Conservation (phyloP, 2,113 vertebrate genomes). For the Cyprinodon variegatus region DNA sequence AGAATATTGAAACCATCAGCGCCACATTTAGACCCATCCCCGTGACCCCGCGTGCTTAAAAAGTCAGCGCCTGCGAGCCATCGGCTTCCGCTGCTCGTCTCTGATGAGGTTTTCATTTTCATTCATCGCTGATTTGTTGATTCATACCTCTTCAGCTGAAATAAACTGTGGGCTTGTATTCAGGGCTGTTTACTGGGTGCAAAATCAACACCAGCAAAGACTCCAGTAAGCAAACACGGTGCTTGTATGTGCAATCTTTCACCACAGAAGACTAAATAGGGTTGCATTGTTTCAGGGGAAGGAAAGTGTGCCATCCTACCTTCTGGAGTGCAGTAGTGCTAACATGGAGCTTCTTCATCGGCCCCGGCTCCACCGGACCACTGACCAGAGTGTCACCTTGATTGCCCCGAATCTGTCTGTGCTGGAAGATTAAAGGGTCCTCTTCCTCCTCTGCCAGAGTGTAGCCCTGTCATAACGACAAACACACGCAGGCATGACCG, state of each 20-base stretch:
- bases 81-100: slow-evolving; percentile 3
- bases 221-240: slow-evolving; percentile 22
- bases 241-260: background rate
- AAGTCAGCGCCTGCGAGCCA: slow-evolving; percentile 13
- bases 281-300: background rate
- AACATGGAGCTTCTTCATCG: slow-evolving; percentile 98
- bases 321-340: slow-evolving; percentile 99
- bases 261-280: background rate
- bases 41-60: background rate
- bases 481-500: slow-evolving; percentile 21
- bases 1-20: background rate
- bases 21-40: background rate
- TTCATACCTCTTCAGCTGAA: slow-evolving; percentile 9
- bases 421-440: slow-evolving; percentile 94
- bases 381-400: slow-evolving; percentile 88
- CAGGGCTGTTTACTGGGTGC: slow-evolving; percentile 26
- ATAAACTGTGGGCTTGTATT: slow-evolving; percentile 17
- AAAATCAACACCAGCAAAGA: slow-evolving; percentile 6
- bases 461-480: slow-evolving; percentile 85
- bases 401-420: slow-evolving; percentile 87
- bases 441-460: slow-evolving; percentile 98
- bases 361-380: slow-evolving; percentile 91
- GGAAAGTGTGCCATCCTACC: slow-evolving; percentile 69
- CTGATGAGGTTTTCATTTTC: slow-evolving; percentile 6
- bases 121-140: slow-evolving; percentile 25